Percentiles rank a stretch among this genome's conserved stretches.
Conservation (phyloP, 2,113 vertebrate genomes). For the Albula goreensis region DNA sequence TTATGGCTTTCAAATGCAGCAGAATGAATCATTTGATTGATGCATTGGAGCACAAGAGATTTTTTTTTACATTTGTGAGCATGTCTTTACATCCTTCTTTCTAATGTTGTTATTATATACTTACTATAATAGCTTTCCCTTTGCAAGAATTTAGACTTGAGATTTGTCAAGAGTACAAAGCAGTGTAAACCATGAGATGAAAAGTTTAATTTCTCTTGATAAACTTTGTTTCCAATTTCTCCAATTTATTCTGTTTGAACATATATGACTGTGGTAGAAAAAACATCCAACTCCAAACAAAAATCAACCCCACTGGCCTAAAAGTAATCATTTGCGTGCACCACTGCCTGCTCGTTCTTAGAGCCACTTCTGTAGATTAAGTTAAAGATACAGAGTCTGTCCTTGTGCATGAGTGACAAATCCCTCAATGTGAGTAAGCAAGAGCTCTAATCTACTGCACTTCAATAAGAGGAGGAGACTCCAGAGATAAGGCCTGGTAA, state of each 20-base stretch:
- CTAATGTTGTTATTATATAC: conserved; percentile 16
- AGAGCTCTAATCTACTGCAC: conserved; percentile 17
- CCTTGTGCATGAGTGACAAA: conserved; percentile 3
- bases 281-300: neutral
- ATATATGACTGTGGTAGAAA: neutral
- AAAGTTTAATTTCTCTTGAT: conserved; percentile 12
- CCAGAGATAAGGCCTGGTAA: conserved; percentile 29
- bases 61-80: conserved; percentile 6
- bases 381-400: neutral
- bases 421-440: neutral
- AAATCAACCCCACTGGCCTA: neutral
- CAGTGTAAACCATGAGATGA: conserved; percentile 3
- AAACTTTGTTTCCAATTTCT: neutral
- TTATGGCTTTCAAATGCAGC: conserved; percentile 9
- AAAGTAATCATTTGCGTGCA: neutral
- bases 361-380: neutral
- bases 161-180: neutral
- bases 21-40: conserved; percentile 4
- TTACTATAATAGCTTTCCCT: neutral
- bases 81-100: conserved; percentile 17
- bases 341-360: neutral
- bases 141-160: neutral
- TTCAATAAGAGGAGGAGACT: conserved; percentile 10
- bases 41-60: neutral
- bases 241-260: neutral